Evolutionary conservation across 2,888 invertebrate genomes (phyloP), one percentile per base, ranked within the genome.

Genomic region (Hylaea fasciaria): DNA sequence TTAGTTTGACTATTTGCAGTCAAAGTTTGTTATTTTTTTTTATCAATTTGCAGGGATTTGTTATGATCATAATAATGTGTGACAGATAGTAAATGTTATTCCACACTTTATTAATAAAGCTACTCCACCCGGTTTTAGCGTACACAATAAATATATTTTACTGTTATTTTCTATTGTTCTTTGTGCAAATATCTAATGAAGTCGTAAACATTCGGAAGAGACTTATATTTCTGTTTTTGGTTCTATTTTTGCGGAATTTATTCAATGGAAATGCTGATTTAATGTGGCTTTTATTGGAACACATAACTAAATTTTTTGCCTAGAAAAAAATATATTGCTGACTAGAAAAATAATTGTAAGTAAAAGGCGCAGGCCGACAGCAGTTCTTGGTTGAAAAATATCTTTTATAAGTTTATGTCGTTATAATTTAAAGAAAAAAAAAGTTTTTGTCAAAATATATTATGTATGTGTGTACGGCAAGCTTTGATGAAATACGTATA

Each of bases 61-160:
- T 32, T 55, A 46, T 32, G 44, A 43, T 43, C 29, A 14, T 17
- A n/a, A 1, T 14, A 40, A 52, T 60, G 59, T 64, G 65, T 64
- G 68, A 53, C 60, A 64, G 67, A 64, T 78, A 76, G 73, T 82
- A 84, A 81, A 82, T 65, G 63, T 65, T 75, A 68, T 68, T 72
- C 49, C 65, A 68, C 72, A 74, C 68, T 73, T 73, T 78, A 79
- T 73, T 81, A 81, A 81, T 80, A 73, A 80, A 83, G 82, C 81
- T 68, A 81, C 82, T 73, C 76, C 73, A 72, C 74, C 77, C 72
- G 76, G 77, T 80, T 86, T 86, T 86, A 86, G 82, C 74, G 75
- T 79, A 72, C 80, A 76, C 80, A 85, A 85, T 86, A 83, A 67
- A 81, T 80, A 61, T 56, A n/a, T 48, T 81, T 84, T 80, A 82